phyloP scores from a whole-genome alignment of 2,113 vertebrate genomes.

The Rostratula benghalensis region DNA sequence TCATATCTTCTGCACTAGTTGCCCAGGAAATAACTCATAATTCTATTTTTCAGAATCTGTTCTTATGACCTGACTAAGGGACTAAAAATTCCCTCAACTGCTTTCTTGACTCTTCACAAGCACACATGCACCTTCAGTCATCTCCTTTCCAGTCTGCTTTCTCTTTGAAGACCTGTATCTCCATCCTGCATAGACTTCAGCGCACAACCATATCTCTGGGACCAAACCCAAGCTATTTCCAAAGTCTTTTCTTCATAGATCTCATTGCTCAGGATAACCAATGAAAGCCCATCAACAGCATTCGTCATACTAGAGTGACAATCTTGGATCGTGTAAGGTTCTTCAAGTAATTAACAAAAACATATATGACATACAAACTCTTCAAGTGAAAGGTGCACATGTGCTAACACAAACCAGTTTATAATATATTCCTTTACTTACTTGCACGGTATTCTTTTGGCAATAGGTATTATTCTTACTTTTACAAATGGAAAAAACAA shows the following conservation, averaged over 20 bases:
- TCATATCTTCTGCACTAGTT: not conserved
- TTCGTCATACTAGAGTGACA: fast-evolving
- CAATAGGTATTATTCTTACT: not conserved
- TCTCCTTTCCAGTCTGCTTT: not conserved
- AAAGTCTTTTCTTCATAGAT: not conserved
- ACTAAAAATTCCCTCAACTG: not conserved
- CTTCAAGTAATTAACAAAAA: not conserved
- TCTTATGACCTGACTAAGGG: not conserved
- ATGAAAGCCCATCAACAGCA: not conserved
- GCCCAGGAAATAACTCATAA: not conserved
- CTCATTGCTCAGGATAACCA: not conserved
- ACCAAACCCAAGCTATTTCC: not conserved
- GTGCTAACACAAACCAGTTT: not conserved
- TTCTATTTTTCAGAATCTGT: not conserved
- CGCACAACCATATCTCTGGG: not conserved
- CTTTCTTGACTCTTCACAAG: not conserved
- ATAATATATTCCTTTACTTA: not conserved
- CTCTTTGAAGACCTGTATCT: not conserved
- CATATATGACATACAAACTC: fast-evolving
- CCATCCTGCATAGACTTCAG: too few relatives aligned
- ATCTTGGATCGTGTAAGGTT: fast-evolving
- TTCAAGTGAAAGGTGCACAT: not conserved
- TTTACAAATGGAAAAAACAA: not conserved
- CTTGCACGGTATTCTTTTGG: not conserved
- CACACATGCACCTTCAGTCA: fast-evolving